Evolutionary conservation across 2,797 vertebrate genomes (phyloP), one percentile per base, ranked within the genome.

Genomic region (Buphagus erythrorhynchus): DNA sequence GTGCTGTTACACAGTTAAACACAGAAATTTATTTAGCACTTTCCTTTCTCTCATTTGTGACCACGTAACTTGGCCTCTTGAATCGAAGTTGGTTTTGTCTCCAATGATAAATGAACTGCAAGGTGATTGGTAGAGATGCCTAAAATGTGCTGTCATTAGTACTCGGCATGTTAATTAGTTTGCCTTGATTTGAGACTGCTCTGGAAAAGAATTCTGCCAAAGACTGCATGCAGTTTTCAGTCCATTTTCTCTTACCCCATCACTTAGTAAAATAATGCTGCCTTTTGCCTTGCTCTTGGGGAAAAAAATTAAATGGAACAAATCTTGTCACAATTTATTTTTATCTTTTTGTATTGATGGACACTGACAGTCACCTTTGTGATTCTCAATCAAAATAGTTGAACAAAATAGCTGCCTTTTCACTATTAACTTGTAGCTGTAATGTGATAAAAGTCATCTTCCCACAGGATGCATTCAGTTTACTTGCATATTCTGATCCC

Each of bases 401-500:
- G 13, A 54, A 68, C 61, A 68, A 38, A 63, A n/a, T 1, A 13
- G 8, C 15, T 20, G 52, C 2, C 2, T 55, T 57, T 59, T 54
- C 24, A 14, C 36, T n/a, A 9, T 33, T 2, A 72, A 55, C 40
- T 12, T n/a, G 8, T 2, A 71, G 46, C 24, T 55, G 21, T 15
- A 51, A 54, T 36, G 31, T 66, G 95, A 95, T 22, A 10, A 68
- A 74, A 25, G 8, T 63, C 1, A 16, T 90, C 88, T 97, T 83
- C 92, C 90, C 33, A 49, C 97, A 99, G 99, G 99, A 99, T 49
- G 99, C 99, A 0, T 99, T 99, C 98, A 99, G 99, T 98, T 98
- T 99, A 98, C 98, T 99, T 71, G 99, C 99, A 5, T 99, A 99
- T 97, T 99, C 99, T 0, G 99, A 99, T 97, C 99, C 99, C 45